Percentiles rank a stretch among this genome's conserved stretches.
phyloP scores from a whole-genome alignment of 2,113 vertebrate species.

The Clarias gariepinus region DNA sequence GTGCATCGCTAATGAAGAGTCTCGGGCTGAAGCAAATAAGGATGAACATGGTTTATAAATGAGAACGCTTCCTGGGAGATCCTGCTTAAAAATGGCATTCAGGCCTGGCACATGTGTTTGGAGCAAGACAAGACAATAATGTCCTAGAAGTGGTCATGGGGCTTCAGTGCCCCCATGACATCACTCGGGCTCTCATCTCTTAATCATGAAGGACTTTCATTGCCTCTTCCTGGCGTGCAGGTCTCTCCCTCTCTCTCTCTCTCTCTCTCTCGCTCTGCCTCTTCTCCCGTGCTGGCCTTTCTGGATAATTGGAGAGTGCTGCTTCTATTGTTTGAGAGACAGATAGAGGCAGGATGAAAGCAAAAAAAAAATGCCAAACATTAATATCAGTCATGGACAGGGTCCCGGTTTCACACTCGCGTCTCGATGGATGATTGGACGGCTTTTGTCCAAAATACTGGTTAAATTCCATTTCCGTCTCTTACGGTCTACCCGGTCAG shows the following conservation, averaged over 20 bases:
- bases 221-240: background rate
- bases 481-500: background rate
- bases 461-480: background rate
- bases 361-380: constrained; percentile 23
- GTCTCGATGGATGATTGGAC: background rate
- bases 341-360: constrained; percentile 15
- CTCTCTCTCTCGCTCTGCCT: background rate
- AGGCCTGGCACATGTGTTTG: background rate
- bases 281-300: constrained; percentile 23
- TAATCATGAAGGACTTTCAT: constrained; percentile 33
- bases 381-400: background rate
- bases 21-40: background rate
- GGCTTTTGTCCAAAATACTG: background rate
- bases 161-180: background rate
- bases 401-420: background rate
- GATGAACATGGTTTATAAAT: background rate
- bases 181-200: constrained; percentile 28
- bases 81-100: background rate
- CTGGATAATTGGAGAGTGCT: constrained; percentile 29
- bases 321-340: constrained; percentile 18
- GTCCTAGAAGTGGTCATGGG: constrained; percentile 20
- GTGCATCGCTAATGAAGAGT: background rate
- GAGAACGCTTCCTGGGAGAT: constrained; percentile 9
- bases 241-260: constrained; percentile 7
- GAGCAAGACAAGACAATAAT: constrained; percentile 7